Evolutionary conservation across 2,888 invertebrate species (phyloP).

Genomic region (Plutella xylostella): DNA sequence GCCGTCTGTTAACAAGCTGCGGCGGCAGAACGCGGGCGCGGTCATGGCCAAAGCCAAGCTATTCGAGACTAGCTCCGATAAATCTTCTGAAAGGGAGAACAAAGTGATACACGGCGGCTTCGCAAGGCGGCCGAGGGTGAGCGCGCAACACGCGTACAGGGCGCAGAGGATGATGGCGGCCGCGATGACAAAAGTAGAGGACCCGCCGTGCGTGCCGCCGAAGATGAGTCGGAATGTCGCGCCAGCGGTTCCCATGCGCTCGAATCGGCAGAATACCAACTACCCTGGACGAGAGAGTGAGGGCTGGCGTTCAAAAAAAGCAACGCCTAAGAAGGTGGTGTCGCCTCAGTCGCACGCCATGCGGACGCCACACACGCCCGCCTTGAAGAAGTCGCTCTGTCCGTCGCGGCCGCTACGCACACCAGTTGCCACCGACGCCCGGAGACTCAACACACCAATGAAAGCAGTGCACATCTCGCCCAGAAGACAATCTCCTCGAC

Average conservation of each 20-base stretch:
- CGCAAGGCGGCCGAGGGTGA: constrained; percentile 51
- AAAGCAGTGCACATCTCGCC: constrained; percentile 58
- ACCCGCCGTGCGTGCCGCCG: neutral
- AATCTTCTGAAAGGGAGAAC: constrained; percentile 50
- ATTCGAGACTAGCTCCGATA: constrained; percentile 73
- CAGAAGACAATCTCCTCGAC: constrained; percentile 51
- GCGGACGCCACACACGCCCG: constrained; percentile 62
- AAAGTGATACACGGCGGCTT: constrained; percentile 40
- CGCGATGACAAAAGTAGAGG: neutral
- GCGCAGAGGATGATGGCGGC: constrained; percentile 21
- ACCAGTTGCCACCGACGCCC: constrained; percentile 45
- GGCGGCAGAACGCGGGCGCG: constrained; percentile 83
- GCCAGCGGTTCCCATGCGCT: neutral
- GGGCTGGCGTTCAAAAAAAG: constrained; percentile 33
- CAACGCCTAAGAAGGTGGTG: constrained; percentile 35
- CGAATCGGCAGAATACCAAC: neutral
- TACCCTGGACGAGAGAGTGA: neutral
- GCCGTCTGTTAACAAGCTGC: constrained; percentile 78
- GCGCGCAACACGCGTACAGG: constrained; percentile 34
- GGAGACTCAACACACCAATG: constrained; percentile 71
- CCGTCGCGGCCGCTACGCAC: constrained; percentile 67
- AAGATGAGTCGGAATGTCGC: constrained; percentile 22
- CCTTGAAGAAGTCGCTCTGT: constrained; percentile 70
- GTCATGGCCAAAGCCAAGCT: constrained; percentile 83
- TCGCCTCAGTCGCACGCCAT: constrained; percentile 37